These are phyloP conservation scores for Eupithecia dodoneata DNA, from an alignment of 2,888 invertebrate genomes.

Conservation along the genomic window DNA sequence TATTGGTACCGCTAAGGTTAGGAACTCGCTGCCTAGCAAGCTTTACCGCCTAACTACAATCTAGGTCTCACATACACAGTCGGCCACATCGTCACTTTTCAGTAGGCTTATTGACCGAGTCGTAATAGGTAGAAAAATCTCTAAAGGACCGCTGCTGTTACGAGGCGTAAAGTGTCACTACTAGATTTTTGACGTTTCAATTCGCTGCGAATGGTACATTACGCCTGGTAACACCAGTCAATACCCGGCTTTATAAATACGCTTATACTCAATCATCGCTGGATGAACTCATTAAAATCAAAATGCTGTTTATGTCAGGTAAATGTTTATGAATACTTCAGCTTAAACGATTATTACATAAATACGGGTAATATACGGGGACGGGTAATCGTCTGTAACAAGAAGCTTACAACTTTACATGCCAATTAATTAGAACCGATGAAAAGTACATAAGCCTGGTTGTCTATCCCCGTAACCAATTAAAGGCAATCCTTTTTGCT, in stretches of 20 bases:
- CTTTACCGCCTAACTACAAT: not conserved
- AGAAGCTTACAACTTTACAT: slow-evolving; percentile 14
- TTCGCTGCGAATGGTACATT: too few species aligned
- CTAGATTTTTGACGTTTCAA: too few species aligned
- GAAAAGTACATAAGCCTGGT: slow-evolving; percentile 16
- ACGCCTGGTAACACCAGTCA: too few species aligned
- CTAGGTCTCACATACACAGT: not conserved
- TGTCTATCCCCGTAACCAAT: slow-evolving; percentile 9
- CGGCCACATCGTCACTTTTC: not conserved
- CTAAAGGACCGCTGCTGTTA: too few species aligned
- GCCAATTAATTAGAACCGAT: slow-evolving; percentile 21
- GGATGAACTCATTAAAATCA: not conserved
- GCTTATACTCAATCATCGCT: not conserved
- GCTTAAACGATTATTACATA: slow-evolving; percentile 1
- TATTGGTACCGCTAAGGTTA: not conserved
- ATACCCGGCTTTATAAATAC: not conserved
- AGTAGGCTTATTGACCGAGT: too few species aligned
- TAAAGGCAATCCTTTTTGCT: slow-evolving; percentile 16
- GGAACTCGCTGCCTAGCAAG: not conserved
- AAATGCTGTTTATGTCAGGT: not conserved
- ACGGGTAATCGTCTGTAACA: slow-evolving; percentile 8
- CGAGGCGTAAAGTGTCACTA: too few species aligned
- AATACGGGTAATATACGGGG: not conserved
- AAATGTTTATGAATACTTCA: not conserved
- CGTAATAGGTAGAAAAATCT: too few species aligned